phyloP scores from a whole-genome alignment of 2,797 vertebrate genomes.

The Bovichtus variegatus region DNA sequence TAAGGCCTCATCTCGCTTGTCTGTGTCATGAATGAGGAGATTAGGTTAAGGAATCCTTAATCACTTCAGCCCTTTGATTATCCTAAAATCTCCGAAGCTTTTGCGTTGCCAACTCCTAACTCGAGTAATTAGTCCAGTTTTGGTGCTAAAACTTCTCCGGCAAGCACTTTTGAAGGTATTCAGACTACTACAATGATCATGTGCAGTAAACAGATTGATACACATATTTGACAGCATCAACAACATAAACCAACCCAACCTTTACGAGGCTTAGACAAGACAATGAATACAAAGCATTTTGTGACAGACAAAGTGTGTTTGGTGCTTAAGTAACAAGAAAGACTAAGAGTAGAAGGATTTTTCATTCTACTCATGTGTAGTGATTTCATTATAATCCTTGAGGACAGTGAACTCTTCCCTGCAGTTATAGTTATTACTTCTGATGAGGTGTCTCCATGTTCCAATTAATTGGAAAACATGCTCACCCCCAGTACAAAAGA shows the following conservation, averaged over 20 bases:
- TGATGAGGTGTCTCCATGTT: conserved; percentile 40
- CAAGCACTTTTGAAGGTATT: conserved; percentile 13
- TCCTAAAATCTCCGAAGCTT: conserved; percentile 41
- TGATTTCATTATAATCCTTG: conserved; percentile 57
- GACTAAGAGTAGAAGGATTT: conserved; percentile 58
- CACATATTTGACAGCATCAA: background rate
- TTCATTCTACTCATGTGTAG: conserved; percentile 31
- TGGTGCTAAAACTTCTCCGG: conserved; percentile 13
- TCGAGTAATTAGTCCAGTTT: conserved; percentile 39
- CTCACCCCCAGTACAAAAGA: conserved; percentile 38
- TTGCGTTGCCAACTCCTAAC: conserved; percentile 44
- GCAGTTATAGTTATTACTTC: conserved; percentile 62
- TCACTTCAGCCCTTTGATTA: conserved; percentile 56
- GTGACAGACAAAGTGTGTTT: conserved; percentile 7
- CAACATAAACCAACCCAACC: background rate
- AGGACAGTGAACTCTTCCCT: conserved; percentile 49
- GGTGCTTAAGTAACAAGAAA: conserved; percentile 54
- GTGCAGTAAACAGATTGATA: background rate
- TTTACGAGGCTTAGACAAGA: conserved; percentile 2
- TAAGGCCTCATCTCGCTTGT: conserved; percentile 22
- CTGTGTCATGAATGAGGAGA: conserved; percentile 59
- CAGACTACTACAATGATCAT: background rate
- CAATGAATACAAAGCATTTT: conserved; percentile 15
- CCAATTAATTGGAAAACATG: conserved; percentile 59
- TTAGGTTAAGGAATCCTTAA: conserved; percentile 36